Evolutionary conservation across 2,113 vertebrate species (phyloP), one percentile per base, ranked within the genome.

Genomic region (Calyptommatus sinebrachiatus): DNA sequence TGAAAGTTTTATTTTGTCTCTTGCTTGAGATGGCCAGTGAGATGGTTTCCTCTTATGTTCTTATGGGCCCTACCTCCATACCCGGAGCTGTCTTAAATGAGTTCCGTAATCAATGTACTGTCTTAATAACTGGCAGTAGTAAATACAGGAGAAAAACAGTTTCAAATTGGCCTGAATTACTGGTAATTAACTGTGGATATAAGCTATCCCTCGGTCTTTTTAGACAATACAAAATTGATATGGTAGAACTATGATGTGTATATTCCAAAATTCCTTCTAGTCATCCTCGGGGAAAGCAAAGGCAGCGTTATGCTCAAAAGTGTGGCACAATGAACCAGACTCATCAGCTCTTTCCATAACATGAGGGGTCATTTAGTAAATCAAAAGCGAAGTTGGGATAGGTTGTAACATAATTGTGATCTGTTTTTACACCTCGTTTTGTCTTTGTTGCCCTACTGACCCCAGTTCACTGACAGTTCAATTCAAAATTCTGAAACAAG

Each of bases 111-210:
- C 72, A 77, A 67, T 16, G 50, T 31, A 57, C 48, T 31, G 78
- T 67, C 29, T 66, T 84, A 67, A 76, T 74, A 71, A 46, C 31
- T 16, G 57, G 46, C 65, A 79, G 65, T 63, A 31, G 63, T n/a
- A 78, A 68, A 78, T 61, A 60, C 20, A 48, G 57, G 28, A 73
- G 76, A 73, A 68, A 74, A 78, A 78, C 48, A 78, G 71, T 29
- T 50, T 72, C 63, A 66, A 73, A 68, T 53, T 76, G 79, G 83
- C 22, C 83, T 45, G 79, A 81, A 68, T 66, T 75, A 60, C 77
- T 66, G 77, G 66, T 76, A 65, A 70, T 76, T 79, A 75, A 71
- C 73, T 76, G 77, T 71, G 45, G 77, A 71, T 65, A 79, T 63
- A 50, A 70, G n/a, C 63, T 29, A 66, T 75, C 66, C 69, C 14